Evolutionary conservation across 2,797 vertebrate genomes (phyloP).

Genomic region (Clangula hyemalis): DNA sequence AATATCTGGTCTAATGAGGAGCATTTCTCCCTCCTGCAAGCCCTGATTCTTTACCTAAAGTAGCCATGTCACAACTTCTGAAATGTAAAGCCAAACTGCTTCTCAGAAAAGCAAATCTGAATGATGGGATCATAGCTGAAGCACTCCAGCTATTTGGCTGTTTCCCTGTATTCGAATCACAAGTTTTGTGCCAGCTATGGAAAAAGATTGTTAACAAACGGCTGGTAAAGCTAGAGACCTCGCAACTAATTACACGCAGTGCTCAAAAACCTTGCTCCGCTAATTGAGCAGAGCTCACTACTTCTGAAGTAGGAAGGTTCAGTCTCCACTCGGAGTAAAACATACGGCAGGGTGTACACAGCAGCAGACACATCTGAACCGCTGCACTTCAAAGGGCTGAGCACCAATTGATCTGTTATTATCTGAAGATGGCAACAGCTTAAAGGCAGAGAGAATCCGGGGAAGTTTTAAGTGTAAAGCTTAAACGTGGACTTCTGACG

Average conservation of each 20-base stretch:
- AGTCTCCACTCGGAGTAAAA: not conserved
- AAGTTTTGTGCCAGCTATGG: not conserved
- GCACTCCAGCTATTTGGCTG: not conserved
- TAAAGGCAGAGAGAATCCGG: conserved; percentile 35
- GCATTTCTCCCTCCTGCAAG: not conserved
- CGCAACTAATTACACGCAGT: not conserved
- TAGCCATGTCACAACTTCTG: not conserved
- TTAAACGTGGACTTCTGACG: not conserved
- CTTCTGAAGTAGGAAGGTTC: conserved; percentile 34
- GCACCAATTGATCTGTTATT: conserved; percentile 40
- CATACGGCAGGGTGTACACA: not conserved
- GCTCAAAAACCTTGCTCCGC: conserved; percentile 14
- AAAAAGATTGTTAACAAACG: conserved; percentile 37
- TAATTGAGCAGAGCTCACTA: conserved; percentile 54
- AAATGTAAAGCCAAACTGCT: conserved; percentile 26
- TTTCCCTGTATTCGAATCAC: not conserved
- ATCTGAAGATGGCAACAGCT: conserved; percentile 54
- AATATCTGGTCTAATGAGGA: not conserved
- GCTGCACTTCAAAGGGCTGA: conserved; percentile 43
- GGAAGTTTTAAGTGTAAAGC: conserved; percentile 14
- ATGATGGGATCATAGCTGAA: not conserved
- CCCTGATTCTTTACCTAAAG: not conserved
- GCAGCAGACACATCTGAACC: not conserved
- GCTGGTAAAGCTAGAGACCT: conserved; percentile 20
- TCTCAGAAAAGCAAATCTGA: not conserved